These are phyloP conservation scores for Corythornis vintsioides DNA, from an alignment of 2,113 vertebrate genomes.

Conservation along the genomic window DNA sequence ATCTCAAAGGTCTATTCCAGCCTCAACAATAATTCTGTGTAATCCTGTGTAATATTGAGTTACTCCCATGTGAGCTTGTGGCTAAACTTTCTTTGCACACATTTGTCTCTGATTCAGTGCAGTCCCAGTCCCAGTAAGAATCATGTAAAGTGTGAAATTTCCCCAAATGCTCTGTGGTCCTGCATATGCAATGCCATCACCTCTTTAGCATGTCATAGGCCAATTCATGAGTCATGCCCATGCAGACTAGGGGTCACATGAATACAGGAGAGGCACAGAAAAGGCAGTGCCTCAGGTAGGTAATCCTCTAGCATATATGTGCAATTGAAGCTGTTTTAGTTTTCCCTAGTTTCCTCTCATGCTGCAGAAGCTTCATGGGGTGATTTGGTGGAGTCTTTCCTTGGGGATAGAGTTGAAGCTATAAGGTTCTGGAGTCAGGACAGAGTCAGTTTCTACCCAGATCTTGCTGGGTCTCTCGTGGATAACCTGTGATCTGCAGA, in stretches of 20 bases:
- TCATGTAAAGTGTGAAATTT: not conserved
- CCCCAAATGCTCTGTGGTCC: not conserved
- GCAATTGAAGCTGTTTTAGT: not conserved
- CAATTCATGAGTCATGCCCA: not conserved
- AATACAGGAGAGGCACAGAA: not conserved
- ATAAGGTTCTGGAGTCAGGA: not conserved
- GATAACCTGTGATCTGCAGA: not conserved
- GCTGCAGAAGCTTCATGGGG: not conserved
- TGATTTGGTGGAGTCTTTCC: not conserved
- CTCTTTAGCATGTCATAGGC: accelerated
- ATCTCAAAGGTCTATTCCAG: too few species aligned
- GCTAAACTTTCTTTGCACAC: not conserved
- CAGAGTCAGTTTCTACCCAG: not conserved
- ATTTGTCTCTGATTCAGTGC: not conserved
- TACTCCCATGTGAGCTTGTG: not conserved
- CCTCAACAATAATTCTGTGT: too few species aligned
- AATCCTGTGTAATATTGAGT: not conserved
- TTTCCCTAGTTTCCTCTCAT: not conserved
- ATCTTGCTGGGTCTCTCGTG: not conserved
- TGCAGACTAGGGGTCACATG: not conserved
- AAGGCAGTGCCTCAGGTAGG: not conserved
- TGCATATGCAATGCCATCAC: not conserved
- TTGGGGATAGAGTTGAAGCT: not conserved
- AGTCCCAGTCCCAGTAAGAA: not conserved
- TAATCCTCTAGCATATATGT: not conserved